Evolutionary conservation across 2,888 invertebrate species (phyloP), one percentile per base, ranked within the genome.

Genomic region (Acleris holmiana): DNA sequence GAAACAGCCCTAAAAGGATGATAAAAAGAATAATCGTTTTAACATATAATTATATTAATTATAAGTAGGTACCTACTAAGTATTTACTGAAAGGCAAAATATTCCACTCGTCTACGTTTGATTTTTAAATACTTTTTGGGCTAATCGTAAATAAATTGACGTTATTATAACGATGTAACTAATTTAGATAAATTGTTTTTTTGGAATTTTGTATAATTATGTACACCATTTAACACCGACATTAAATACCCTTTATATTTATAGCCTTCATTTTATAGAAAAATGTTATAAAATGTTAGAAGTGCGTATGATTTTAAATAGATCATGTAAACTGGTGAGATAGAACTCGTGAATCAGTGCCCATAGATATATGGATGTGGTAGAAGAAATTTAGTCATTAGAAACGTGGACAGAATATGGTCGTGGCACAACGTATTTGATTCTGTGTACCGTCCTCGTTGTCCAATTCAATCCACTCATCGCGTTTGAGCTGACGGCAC

Each of bases 381-480:
- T 41, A 49, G 54, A 21, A 49, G 57, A 63, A 63, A 58, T 25
- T 64, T 53, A 57, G 50, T 47, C 13, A 53, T 58, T 58, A 50
- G 49, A 49, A 18, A 10, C 18, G 47, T 64, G 40, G 25, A 58
- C 47, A 59, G 54, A 41, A 15, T 18, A 58, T 49, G 58, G 23
- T 53, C 66, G 76, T 79, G 79, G 76, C 71, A 69, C 61, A 48
- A 35, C 60, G 19, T 23, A 49, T 46, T 44, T 60, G 19, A 23
- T 21, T 49, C 35, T 60, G 51, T 68, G 76, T 91, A 91, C 91
- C 90, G 29, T 65, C 65, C 72, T 88, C 85, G 70, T 78, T 81
- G 70, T 82, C 77, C 70, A 88, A 78, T 71, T 88, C 88, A 69
- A 88, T 78, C 91, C 92, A 91, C 68, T 89, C 88, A 73, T 92